A percentile compares a stretch with the other conserved stretches of the same genome.
phyloP scores from a whole-genome alignment of 2,888 invertebrate species.

The Caenorhabditis sp. region DNA sequence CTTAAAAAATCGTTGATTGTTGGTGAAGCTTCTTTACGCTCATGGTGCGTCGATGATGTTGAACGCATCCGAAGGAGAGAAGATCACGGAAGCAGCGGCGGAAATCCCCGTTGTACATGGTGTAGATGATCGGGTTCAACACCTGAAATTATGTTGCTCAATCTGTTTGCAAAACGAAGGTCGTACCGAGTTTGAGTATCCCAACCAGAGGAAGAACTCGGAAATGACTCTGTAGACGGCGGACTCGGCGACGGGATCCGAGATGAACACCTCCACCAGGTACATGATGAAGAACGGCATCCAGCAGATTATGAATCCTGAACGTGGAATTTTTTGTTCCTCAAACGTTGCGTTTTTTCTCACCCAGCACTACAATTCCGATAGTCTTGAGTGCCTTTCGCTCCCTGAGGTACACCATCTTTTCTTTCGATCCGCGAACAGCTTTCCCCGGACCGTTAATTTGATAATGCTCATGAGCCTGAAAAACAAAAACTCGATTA shows the following conservation, averaged over 20 bases:
- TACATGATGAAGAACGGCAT: conserved; percentile 80
- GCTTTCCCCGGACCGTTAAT: conserved; percentile 74
- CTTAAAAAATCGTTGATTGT: conserved; percentile 73
- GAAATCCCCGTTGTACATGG: conserved; percentile 79
- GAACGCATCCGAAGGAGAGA: conserved; percentile 77
- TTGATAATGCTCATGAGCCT: conserved; percentile 74
- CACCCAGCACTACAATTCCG: conserved; percentile 78
- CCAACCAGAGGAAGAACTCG: conserved; percentile 80
- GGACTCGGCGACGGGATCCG: conserved; percentile 54
- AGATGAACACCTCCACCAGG: conserved; percentile 76
- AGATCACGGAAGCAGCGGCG: conserved; percentile 79
- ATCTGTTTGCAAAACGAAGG: background rate
- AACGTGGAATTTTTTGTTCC: conserved; percentile 23
- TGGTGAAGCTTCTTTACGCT: conserved; percentile 78
- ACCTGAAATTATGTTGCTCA: conserved; percentile 60
- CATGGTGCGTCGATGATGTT: conserved; percentile 78
- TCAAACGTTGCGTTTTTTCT: background rate
- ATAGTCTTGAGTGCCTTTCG: conserved; percentile 79
- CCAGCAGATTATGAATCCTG: conserved; percentile 80
- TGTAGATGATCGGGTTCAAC: conserved; percentile 79
- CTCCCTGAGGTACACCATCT: conserved; percentile 78
- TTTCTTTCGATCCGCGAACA: conserved; percentile 78
- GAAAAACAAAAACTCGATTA: conserved; percentile 14
- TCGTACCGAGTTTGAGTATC: conserved; percentile 79
- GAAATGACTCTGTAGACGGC: conserved; percentile 67